Evolutionary conservation across 1,140 invertebrate genomes (phyloP).

Genomic region (Apocrypta bakeri): DNA sequence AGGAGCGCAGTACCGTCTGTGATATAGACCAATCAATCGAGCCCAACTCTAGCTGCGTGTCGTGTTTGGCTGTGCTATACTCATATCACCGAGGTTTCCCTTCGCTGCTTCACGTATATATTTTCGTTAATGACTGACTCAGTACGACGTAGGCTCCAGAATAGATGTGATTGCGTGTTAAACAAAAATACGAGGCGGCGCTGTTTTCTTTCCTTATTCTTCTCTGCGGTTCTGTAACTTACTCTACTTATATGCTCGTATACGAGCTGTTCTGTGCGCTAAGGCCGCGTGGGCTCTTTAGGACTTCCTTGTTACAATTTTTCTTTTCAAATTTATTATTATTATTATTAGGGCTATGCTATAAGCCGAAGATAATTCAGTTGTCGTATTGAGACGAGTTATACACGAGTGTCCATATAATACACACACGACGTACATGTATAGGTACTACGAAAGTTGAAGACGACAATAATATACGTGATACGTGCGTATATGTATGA

Average conservation of each 20-base stretch:
- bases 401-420: not conserved
- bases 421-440: too few relatives aligned
- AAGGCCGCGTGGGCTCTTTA: not conserved
- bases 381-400: not conserved
- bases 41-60: not conserved
- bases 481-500: too few relatives aligned
- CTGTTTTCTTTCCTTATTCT: not conserved
- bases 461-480: too few relatives aligned
- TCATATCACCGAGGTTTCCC: not conserved
- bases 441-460: too few relatives aligned
- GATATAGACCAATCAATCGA: constrained; percentile 29
- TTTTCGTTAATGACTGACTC: constrained; percentile 23
- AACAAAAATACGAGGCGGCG: not conserved
- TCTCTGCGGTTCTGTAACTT: too few relatives aligned
- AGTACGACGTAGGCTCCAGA: not conserved
- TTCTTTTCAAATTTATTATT: not conserved
- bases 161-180: constrained; percentile 3
- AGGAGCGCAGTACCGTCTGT: not conserved
- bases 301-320: not conserved
- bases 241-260: too few relatives aligned
- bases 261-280: too few relatives aligned
- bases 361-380: not conserved
- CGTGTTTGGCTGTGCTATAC: not conserved
- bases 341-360: not conserved
- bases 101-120: not conserved